Base-by-base conservation (phyloP, 1,140 invertebrate genomes). In the Aleiodes sp. region DNA sequence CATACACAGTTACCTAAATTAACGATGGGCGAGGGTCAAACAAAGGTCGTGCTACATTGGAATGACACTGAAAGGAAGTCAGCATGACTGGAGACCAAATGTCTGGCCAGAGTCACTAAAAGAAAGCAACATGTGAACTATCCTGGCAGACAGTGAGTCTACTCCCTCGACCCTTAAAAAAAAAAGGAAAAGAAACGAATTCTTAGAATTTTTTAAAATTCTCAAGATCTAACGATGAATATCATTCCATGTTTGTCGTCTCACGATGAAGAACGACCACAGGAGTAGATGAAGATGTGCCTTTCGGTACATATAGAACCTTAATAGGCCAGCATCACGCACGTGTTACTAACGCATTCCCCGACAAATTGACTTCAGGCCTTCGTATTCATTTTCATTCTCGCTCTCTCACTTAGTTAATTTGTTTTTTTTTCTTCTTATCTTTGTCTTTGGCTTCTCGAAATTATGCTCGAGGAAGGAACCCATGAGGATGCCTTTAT, bases 311-410 rank as follows among this genome's bases (percentile, higher is more conserved):
- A 70, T 66, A 59, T 37, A 46, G 29, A 33, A 37, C 39, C 59
- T 41, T 59, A 37, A 59, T 39, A 69, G 70, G 68, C 64, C 33
- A 52, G 70, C 43, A 63, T 69, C 67, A 60, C 77, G 76, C 84
- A 84, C 82, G 81, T 85, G 83, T 85, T 84, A 72, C 80, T 74
- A 77, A 82, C 76, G 79, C 84, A 85, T 86, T 85, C 84, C 78
- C 78, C 83, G 82, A 84, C 84, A 85, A 86, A 86, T 85, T 86
- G 82, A 85, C 83, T 84, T 83, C 82, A 85, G 82, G 79, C 82
- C 82, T 83, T 78, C 75, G n/a, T n/a, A n/a, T 70, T 77, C 41
- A 41, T 14, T 28, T 29, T 63, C 60, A 21, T 59, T 8, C 39
- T 35, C 60, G 35, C 52, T 41, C 65, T 65, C 19, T 31, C 59